Percentiles rank a stretch among this genome's conserved stretches.
These are phyloP conservation scores for Dryobota labecula DNA, from an alignment of 2,888 invertebrate genomes.

Conservation along the genomic window DNA sequence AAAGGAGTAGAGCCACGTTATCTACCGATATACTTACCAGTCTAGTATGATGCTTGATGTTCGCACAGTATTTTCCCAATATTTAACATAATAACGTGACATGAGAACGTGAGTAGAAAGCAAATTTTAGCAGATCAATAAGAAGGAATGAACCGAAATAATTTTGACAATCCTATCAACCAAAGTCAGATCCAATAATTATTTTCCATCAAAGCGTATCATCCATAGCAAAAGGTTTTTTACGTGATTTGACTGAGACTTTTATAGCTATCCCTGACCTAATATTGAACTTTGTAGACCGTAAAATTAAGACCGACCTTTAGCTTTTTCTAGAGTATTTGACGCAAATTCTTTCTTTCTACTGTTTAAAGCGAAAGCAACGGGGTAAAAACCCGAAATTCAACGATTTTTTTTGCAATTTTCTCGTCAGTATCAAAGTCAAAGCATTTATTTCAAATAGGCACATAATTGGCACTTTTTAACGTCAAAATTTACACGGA, in stretches of 20 bases:
- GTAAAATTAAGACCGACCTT: slow-evolving; percentile 43
- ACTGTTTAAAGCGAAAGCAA: too few relatives aligned
- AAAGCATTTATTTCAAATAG: too few relatives aligned
- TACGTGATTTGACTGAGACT: slow-evolving; percentile 52
- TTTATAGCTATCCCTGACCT: slow-evolving; percentile 39
- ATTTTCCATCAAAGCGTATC: slow-evolving; percentile 24
- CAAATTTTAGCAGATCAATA: slow-evolving; percentile 28
- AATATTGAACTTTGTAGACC: slow-evolving; percentile 48
- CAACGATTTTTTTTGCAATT: too few relatives aligned
- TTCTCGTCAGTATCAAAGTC: too few relatives aligned
- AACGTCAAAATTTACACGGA: too few relatives aligned
- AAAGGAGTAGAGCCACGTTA: neutral
- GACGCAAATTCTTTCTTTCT: too few relatives aligned
- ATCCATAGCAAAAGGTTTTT: slow-evolving; percentile 37
- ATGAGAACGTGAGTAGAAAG: slow-evolving; percentile 22
- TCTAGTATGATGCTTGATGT: neutral
- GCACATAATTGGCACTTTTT: too few relatives aligned
- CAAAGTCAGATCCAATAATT: slow-evolving; percentile 29
- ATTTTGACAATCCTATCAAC: slow-evolving; percentile 27
- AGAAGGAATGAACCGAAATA: slow-evolving; percentile 24
- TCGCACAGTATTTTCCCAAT: neutral
- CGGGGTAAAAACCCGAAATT: too few relatives aligned
- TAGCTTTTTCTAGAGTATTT: too few relatives aligned
- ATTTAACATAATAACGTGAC: slow-evolving; percentile 17
- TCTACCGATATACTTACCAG: too few relatives aligned